A percentile compares a stretch with the other conserved stretches of the same genome.
These are phyloP conservation scores for Diceros bicornis DNA, from an alignment of 2,797 vertebrate species.

Conservation along the genomic window DNA sequence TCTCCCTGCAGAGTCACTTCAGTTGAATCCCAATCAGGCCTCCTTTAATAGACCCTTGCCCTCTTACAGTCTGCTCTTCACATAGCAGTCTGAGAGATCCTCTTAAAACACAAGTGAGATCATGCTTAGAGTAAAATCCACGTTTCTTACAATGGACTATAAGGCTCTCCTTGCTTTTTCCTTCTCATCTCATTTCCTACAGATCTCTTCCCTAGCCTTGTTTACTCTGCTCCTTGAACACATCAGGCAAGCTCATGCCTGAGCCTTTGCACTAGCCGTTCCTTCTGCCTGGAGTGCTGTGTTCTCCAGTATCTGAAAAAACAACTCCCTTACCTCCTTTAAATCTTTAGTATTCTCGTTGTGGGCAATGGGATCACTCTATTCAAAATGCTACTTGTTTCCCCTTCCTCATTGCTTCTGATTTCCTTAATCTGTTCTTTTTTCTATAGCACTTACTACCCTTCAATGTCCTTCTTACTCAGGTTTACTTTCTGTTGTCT, in stretches of 20 bases:
- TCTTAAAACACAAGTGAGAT: not conserved
- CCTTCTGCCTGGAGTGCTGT: not conserved
- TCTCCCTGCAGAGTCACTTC: not conserved
- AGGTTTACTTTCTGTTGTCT: not conserved
- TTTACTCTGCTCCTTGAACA: not conserved
- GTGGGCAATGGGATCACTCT: not conserved
- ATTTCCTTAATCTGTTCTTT: not conserved
- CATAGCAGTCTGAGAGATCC: not conserved
- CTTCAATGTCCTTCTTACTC: not conserved
- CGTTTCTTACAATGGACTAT: not conserved
- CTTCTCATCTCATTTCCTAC: not conserved
- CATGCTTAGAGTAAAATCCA: not conserved
- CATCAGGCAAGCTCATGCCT: not conserved
- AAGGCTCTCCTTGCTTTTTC: not conserved
- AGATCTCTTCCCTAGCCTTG: not conserved
- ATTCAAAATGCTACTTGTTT: not conserved
- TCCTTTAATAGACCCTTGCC: not conserved
- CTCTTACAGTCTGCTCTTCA: not conserved
- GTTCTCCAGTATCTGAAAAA: not conserved
- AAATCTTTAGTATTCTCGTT: not conserved
- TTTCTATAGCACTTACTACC: not conserved
- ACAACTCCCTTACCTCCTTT: not conserved
- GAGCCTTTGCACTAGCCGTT: not conserved
- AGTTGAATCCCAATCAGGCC: not conserved
- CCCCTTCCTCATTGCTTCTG: not conserved